Evolutionary conservation across 2,113 vertebrate genomes (phyloP).

Genomic region (Callaeas wilsoni): DNA sequence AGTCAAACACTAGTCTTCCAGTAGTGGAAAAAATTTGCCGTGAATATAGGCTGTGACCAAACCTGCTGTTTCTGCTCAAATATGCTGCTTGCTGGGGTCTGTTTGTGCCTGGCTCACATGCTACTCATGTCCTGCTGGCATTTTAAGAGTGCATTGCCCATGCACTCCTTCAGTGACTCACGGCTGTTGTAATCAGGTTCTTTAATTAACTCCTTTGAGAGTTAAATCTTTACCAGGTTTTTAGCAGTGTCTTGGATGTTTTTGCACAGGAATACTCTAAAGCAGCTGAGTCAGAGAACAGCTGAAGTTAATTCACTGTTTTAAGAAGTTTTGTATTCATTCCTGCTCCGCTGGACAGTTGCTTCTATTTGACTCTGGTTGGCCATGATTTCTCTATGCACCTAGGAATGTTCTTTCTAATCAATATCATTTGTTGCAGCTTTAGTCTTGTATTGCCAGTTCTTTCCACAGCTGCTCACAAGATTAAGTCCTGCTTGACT

Average conservation of each 20-base stretch:
- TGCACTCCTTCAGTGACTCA: not conserved
- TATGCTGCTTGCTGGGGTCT: not conserved
- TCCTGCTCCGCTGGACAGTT: not conserved
- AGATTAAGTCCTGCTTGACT: not conserved
- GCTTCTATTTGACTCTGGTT: not conserved
- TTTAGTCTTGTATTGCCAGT: not conserved
- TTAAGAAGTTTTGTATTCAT: not conserved
- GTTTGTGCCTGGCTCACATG: not conserved
- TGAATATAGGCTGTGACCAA: not conserved
- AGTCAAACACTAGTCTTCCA: not conserved
- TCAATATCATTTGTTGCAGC: not conserved
- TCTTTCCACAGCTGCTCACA: not conserved
- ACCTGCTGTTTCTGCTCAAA: not conserved
- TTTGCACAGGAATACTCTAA: not conserved
- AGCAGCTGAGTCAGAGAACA: not conserved
- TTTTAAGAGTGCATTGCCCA: not conserved
- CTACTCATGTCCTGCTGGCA: not conserved
- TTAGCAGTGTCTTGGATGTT: not conserved
- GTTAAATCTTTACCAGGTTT: not conserved
- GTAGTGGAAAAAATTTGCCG: not conserved
- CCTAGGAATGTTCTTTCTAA: not conserved
- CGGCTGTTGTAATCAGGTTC: not conserved
- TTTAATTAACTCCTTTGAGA: not conserved
- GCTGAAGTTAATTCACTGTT: not conserved
- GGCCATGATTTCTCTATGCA: not conserved